These are phyloP conservation scores for Lerema accius DNA, from an alignment of 1,140 invertebrate genomes.

Conservation along the genomic window DNA sequence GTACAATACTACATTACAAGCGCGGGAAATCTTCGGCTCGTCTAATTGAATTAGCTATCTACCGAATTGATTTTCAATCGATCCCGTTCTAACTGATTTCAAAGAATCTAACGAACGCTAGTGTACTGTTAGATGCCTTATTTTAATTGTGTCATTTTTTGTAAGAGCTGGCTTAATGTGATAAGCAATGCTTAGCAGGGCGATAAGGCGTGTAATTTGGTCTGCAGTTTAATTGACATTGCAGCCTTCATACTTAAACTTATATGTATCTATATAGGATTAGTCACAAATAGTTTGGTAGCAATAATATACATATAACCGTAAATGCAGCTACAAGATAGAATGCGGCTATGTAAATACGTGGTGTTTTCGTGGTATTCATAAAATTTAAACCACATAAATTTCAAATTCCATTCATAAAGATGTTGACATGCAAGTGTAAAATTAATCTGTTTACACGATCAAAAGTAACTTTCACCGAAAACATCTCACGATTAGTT, in stretches of 20 bases:
- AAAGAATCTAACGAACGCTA: slow-evolving; percentile 53
- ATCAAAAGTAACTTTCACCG: slow-evolving; percentile 22
- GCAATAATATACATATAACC: too few relatives aligned
- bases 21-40: slow-evolving; percentile 66
- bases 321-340: too few relatives aligned
- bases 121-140: slow-evolving; percentile 57
- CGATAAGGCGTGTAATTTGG: slow-evolving; percentile 26
- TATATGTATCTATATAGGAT: too few relatives aligned
- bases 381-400: not conserved
- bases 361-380: too few relatives aligned
- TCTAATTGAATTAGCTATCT: slow-evolving; percentile 69
- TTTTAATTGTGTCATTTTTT: slow-evolving; percentile 50
- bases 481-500: slow-evolving; percentile 19
- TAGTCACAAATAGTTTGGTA: too few relatives aligned
- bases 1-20: slow-evolving; percentile 74
- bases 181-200: slow-evolving; percentile 19
- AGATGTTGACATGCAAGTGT: slow-evolving; percentile 11
- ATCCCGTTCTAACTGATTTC: slow-evolving; percentile 64
- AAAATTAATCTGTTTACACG: not conserved
- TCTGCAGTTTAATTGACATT: slow-evolving; percentile 27
- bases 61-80: slow-evolving; percentile 66
- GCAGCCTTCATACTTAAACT: slow-evolving; percentile 2
- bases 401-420: slow-evolving; percentile 12
- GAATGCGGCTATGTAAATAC: too few relatives aligned
- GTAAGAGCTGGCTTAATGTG: slow-evolving; percentile 23